These are phyloP conservation scores for Gymnoscopelus microlampas DNA, from an alignment of 2,797 vertebrate species.

Conservation along the genomic window DNA sequence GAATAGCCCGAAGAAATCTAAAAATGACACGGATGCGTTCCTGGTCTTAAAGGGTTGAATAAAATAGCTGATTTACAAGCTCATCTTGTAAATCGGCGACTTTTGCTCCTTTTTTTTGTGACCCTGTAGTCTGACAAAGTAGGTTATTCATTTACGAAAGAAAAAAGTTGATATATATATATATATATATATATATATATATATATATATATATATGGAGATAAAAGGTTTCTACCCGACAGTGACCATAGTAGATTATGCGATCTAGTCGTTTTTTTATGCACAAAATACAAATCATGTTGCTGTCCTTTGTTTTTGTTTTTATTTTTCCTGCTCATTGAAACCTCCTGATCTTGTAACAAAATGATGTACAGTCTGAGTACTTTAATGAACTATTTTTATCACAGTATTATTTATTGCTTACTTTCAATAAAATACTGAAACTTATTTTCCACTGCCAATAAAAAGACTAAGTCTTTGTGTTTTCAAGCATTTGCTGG, in stretches of 20 bases:
- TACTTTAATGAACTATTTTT: slow-evolving; percentile 97
- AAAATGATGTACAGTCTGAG: slow-evolving; percentile 94
- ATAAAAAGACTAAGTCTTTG: slow-evolving; percentile 67
- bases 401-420: slow-evolving; percentile 99
- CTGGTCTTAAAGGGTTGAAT: too few species aligned
- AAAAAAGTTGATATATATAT: too few species aligned
- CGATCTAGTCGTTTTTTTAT: slow-evolving; percentile 77
- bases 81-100: too few species aligned
- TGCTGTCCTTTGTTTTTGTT: slow-evolving; percentile 83
- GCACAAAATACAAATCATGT: slow-evolving; percentile 86
- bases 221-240: too few species aligned
- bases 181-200: too few species aligned
- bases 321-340: slow-evolving; percentile 80
- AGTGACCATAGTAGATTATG: slow-evolving; percentile 31
- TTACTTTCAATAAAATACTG: slow-evolving; percentile 99
- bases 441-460: slow-evolving; percentile 95
- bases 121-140: too few species aligned
- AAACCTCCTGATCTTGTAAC: slow-evolving; percentile 88
- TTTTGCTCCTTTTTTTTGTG: too few species aligned
- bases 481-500: slow-evolving; percentile 19
- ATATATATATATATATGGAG: too few species aligned
- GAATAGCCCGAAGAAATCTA: too few species aligned
- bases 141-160: too few species aligned
- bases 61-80: too few species aligned
- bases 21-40: too few species aligned